Conservation (phyloP, 2,113 vertebrate genomes). For the Pygoscelis adeliae region DNA sequence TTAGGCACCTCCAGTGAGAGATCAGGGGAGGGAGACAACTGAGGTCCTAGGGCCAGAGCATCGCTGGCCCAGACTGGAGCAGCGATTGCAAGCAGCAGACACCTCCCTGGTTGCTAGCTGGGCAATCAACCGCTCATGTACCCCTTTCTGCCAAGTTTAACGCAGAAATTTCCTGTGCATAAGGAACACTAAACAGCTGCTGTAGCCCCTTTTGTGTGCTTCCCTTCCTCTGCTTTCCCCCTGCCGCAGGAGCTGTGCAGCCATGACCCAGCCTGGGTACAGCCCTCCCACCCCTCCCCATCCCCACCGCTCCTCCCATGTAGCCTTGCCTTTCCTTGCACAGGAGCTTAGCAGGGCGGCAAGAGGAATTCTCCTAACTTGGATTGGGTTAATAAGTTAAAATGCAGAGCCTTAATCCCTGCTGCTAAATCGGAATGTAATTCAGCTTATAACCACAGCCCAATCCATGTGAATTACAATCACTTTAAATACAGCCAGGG, state of each 20-base stretch:
- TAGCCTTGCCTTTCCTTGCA: not conserved
- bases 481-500: slow-evolving; percentile 67
- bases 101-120: not conserved
- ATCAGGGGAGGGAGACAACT: not conserved
- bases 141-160: not conserved
- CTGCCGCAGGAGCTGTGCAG: not conserved
- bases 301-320: not conserved
- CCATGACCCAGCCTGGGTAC: not conserved
- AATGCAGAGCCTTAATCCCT: slow-evolving; percentile 67
- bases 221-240: not conserved
- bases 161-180: rapidly evolving
- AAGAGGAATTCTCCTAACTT: slow-evolving; percentile 54
- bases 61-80: not conserved
- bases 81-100: not conserved
- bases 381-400: slow-evolving; percentile 72
- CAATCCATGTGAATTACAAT: slow-evolving; percentile 75
- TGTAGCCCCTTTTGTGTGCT: not conserved
- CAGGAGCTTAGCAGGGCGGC: not conserved
- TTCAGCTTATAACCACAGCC: slow-evolving; percentile 67
- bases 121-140: not conserved
- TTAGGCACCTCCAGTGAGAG: not conserved
- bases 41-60: not conserved
- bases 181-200: not conserved
- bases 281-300: not conserved
- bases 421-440: slow-evolving; percentile 70